phyloP scores from a whole-genome alignment of 2,113 vertebrate species.

The Chionodraco myersi region DNA sequence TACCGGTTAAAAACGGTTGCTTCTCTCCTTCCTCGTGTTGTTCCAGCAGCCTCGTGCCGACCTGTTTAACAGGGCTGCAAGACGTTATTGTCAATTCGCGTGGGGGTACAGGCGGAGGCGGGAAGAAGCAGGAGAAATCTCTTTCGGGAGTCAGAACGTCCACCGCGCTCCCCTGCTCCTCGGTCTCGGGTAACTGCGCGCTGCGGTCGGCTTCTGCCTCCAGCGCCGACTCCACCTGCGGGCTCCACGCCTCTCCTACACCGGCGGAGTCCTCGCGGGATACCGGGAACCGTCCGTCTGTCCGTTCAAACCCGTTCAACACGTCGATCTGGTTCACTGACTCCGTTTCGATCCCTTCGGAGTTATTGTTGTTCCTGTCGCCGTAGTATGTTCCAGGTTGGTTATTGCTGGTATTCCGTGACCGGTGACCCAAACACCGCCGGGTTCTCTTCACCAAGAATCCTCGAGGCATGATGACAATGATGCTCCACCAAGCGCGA shows the following conservation, averaged over 20 bases:
- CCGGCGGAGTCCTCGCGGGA: slow-evolving; percentile 45
- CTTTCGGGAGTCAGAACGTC: slow-evolving; percentile 55
- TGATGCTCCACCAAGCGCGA: slow-evolving; percentile 26
- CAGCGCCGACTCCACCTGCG: slow-evolving; percentile 72
- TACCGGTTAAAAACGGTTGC: slow-evolving; percentile 81
- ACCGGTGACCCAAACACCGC: slow-evolving; percentile 83
- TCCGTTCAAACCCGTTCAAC: slow-evolving; percentile 6
- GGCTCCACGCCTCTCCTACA: slow-evolving; percentile 67
- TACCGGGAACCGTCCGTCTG: slow-evolving; percentile 29
- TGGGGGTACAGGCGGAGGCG: slow-evolving; percentile 31
- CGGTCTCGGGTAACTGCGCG: slow-evolving; percentile 72
- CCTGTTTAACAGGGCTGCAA: slow-evolving; percentile 87
- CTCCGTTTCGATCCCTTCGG: neutral
- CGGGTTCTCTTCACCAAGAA: slow-evolving; percentile 94
- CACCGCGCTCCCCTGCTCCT: slow-evolving; percentile 59
- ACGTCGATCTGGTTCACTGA: neutral
- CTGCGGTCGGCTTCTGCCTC: slow-evolving; percentile 72
- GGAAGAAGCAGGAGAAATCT: slow-evolving; percentile 63
- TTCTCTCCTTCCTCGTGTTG: slow-evolving; percentile 27
- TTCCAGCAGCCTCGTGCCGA: slow-evolving; percentile 78
- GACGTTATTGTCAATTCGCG: slow-evolving; percentile 50
- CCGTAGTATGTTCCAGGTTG: neutral
- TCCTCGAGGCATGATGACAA: slow-evolving; percentile 89
- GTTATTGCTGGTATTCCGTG: slow-evolving; percentile 50
- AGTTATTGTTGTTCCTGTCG: neutral